Evolutionary conservation across 2,888 invertebrate genomes (phyloP), one percentile per base, ranked within the genome.

Genomic region (Agrilus cyanescens): DNA sequence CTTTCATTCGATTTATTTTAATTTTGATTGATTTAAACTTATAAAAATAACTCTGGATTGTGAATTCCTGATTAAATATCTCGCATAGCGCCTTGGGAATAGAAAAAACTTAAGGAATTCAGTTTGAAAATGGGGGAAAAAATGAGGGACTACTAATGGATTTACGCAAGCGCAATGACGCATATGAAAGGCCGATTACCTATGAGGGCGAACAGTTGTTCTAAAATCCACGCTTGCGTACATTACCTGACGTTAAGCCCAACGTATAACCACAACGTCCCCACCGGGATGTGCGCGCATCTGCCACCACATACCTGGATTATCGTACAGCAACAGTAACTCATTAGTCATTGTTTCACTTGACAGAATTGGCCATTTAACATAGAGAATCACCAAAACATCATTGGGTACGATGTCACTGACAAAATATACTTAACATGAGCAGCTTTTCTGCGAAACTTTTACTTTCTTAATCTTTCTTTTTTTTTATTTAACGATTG

Each of bases 241-340:
- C 62, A 55, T 65, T 65, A 65, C 65, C 65, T 65, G 59, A 53
- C 57, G 50, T 47, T 50, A 57, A 50, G 60, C 58, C 58, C 53
- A 58, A 56, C 53, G 56, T 56, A 58, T 59, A n/a, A 62, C 60
- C 58, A 58, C 53, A 50, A 56, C 55, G 57, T 52, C 51, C 53
- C 56, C 56, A 46, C 51, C 47, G 52, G 53, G 52, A 52, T 57
- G 56, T 54, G 57, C 50, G 20, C 20, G 52, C 54, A 57, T 59
- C 57, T 58, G 58, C 57, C 54, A 58, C 59, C 61, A 63, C 58
- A 61, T 59, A 63, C 64, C 65, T 65, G 62, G 60, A 59, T 63
- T 62, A 60, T 62, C 57, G 57, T 62, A 63, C 63, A 63, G 59
- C 62, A 65, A 65, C 61, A 63, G 62, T 63, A 61, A 62, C 58